A percentile compares a stretch with the other conserved stretches of the same genome.
Conservation (phyloP, 2,797 vertebrate species). For the Scolopax bukidnonensis region DNA sequence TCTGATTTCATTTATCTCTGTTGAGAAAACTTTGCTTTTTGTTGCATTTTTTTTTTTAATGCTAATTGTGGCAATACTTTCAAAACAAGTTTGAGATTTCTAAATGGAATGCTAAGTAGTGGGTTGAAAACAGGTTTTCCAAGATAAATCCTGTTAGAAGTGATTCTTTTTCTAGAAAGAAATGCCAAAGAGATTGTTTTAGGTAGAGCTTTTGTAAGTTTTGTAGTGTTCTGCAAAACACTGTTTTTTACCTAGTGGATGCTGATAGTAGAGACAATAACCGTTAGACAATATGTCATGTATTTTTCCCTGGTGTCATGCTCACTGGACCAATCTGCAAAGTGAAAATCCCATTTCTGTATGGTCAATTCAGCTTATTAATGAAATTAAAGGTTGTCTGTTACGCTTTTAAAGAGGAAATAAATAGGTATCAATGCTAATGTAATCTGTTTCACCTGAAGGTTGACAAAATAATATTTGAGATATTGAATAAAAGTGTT, state of each 20-base stretch:
- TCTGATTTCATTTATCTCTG: neutral
- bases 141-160: neutral
- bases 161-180: neutral
- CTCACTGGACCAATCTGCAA: slow-evolving; percentile 22
- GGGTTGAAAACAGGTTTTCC: neutral
- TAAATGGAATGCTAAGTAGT: neutral
- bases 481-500: neutral
- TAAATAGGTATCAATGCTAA: neutral
- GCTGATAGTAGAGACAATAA: neutral
- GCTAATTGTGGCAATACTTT: neutral
- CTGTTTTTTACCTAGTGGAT: neutral
- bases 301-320: neutral
- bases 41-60: neutral
- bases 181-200: neutral
- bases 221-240: neutral
- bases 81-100: neutral
- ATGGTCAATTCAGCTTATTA: neutral
- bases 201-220: neutral
- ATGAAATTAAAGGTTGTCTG: neutral
- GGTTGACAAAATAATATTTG: slow-evolving; percentile 2
- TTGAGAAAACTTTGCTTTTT: neutral
- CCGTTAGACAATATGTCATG: neutral
- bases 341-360: neutral
- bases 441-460: neutral
- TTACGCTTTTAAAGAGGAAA: neutral